A percentile compares a stretch with the other conserved stretches of the same genome.
Evolutionary conservation across 2,797 vertebrate genomes (phyloP).

Genomic region (Clarias fuscus): DNA sequence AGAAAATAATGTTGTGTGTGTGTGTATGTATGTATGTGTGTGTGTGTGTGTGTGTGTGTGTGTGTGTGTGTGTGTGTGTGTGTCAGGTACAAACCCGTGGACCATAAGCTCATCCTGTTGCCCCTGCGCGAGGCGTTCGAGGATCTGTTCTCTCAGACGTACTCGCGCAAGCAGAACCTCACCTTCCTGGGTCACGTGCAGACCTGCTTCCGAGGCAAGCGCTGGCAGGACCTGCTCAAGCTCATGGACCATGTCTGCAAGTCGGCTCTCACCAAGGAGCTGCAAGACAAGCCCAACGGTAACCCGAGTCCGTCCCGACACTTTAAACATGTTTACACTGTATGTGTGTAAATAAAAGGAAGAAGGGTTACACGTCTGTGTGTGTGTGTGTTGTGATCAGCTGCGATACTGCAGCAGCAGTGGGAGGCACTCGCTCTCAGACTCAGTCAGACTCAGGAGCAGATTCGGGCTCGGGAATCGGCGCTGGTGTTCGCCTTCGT

Average conservation of each 20-base stretch:
- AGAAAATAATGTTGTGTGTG: neutral
- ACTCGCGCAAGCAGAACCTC: constrained; percentile 94
- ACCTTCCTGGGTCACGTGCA: constrained; percentile 95
- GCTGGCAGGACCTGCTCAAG: constrained; percentile 92
- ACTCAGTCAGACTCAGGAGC: constrained; percentile 89
- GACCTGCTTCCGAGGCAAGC: constrained; percentile 92
- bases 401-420: constrained; percentile 77
- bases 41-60: no score
- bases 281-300: constrained; percentile 74
- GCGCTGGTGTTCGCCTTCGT: constrained; percentile 93
- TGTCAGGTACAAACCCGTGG: constrained; percentile 91
- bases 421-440: constrained; percentile 89
- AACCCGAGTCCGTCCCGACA: neutral
- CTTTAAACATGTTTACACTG: neutral
- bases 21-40: no score
- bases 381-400: constrained; percentile 56
- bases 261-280: constrained; percentile 84
- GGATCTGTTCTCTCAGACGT: constrained; percentile 92
- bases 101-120: constrained; percentile 89
- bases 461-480: constrained; percentile 91
- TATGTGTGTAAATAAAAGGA: neutral
- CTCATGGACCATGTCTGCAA: constrained; percentile 96
- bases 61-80: no score
- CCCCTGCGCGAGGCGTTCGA: constrained; percentile 93
- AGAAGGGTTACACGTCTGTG: neutral